Percentiles rank a stretch among this genome's conserved stretches.
These are phyloP conservation scores for Penelope pileata DNA, from an alignment of 2,113 vertebrate genomes.

Conservation along the genomic window DNA sequence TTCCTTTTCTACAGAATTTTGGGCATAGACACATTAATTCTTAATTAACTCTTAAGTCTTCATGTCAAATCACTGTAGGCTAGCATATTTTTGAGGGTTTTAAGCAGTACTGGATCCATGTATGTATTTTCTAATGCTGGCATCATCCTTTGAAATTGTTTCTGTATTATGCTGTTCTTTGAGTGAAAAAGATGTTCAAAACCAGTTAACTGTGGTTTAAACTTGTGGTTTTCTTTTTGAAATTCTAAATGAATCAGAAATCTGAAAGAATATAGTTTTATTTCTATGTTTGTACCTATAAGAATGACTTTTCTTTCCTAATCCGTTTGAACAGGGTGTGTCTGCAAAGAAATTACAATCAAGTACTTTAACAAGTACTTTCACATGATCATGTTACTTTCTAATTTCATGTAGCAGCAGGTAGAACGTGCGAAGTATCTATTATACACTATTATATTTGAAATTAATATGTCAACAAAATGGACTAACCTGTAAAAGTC, in stretches of 20 bases:
- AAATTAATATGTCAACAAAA: neutral
- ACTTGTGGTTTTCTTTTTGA: neutral
- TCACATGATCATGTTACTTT: neutral
- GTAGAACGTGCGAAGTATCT: neutral
- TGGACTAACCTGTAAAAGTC: neutral
- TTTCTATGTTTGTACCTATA: neutral
- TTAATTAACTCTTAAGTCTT: neutral
- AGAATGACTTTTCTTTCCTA: accelerated
- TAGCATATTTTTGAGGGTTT: neutral
- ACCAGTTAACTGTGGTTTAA: neutral
- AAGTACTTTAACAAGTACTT: neutral
- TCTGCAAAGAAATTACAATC: neutral
- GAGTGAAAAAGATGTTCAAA: neutral
- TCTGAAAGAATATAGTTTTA: neutral
- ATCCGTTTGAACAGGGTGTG: neutral
- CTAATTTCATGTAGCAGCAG: neutral
- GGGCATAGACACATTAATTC: neutral
- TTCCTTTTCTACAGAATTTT: neutral
- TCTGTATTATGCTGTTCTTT: neutral
- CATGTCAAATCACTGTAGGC: neutral
- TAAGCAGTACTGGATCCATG: neutral
- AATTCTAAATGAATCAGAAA: neutral
- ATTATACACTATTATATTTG: neutral
- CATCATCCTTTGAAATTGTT: neutral
- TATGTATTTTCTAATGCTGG: neutral